Base-by-base conservation (phyloP, 2,797 vertebrate genomes). In the Pseudocheirus occidentalis region DNA sequence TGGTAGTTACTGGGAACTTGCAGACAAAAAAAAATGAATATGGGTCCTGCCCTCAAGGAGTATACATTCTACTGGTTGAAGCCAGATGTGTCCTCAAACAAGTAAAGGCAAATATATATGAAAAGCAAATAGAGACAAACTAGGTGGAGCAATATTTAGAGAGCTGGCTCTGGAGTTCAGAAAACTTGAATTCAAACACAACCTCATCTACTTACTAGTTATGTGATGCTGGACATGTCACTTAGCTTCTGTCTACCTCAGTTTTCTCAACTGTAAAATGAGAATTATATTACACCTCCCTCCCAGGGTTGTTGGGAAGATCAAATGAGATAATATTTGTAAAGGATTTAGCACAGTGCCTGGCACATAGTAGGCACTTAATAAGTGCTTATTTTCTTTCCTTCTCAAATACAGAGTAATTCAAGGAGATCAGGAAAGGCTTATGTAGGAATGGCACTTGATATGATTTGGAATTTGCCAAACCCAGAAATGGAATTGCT, bases 401-500 rank as follows among this genome's bases (percentile, higher is more conserved):
- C 62, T 73, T 73, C 21, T 40, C 24, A 87, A 46, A 87, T 12
- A 50, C 21, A 87, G 9, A 46, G 10, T 50, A 87, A 87, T 46
- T 50, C 40, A 2, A 87, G 24, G 24, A 18, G n/a, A 46, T 50
- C 40, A 87, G 40, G 9, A 87, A 87, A 87, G 40, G 40, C 21
- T 50, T 87, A 50, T 4, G 21, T 27, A 46, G 73, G n/a, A 46
- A 24, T 81, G 73, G 73, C 14, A 81, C 73, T 46, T 53, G 52
- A 90, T 7, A 28, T 55, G 34, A 55, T 53, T 55, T 90, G 90
- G 29, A 90, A 90, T 90, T 90, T 90, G 90, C 54, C 90, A 90
- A 55, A 53, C 90, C 90, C 52, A 34, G 29, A 90, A 90, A 90
- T 54, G 90, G 90, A 90, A 90, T 90, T 55, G 90, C 50, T 90